Conservation (phyloP, 2,797 vertebrate species). For the Champsocephalus gunnari region DNA sequence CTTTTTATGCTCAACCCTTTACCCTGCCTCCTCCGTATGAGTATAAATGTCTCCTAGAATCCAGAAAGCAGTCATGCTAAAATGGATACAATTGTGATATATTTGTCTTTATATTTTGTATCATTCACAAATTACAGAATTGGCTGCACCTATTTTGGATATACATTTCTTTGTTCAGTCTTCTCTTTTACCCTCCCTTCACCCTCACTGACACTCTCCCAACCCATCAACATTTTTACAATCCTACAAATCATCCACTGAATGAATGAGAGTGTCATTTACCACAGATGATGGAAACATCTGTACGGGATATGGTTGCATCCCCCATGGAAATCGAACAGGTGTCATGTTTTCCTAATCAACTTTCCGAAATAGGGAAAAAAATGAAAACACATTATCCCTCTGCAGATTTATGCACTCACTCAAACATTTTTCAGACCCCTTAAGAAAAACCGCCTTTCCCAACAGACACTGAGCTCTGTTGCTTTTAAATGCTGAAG, state of each 20-base stretch:
- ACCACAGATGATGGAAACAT: slow-evolving; percentile 46
- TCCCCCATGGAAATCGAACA: slow-evolving; percentile 34
- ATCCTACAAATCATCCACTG: slow-evolving; percentile 28
- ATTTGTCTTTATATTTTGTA: neutral
- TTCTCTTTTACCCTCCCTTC: neutral
- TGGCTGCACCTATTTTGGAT: neutral
- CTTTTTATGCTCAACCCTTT: neutral
- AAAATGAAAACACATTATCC: slow-evolving; percentile 20
- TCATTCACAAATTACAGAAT: neutral
- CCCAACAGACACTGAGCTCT: neutral
- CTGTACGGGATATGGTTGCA: slow-evolving; percentile 32
- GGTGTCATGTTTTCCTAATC: slow-evolving; percentile 39
- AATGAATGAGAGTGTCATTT: slow-evolving; percentile 40
- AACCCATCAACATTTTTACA: slow-evolving; percentile 23
- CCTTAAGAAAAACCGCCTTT: slow-evolving; percentile 9
- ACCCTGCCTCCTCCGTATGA: neutral
- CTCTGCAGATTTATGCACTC: slow-evolving; percentile 50
- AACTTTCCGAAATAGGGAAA: slow-evolving; percentile 24
- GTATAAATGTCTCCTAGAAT: too few species aligned
- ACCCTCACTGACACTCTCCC: neutral
- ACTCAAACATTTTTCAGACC: slow-evolving; percentile 5
- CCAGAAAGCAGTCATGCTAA: neutral
- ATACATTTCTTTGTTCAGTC: neutral
- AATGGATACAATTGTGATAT: neutral
- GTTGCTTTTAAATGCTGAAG: slow-evolving; percentile 6